Base-by-base conservation (phyloP, 2,113 vertebrate genomes). In the Oplegnathus fasciatus region DNA sequence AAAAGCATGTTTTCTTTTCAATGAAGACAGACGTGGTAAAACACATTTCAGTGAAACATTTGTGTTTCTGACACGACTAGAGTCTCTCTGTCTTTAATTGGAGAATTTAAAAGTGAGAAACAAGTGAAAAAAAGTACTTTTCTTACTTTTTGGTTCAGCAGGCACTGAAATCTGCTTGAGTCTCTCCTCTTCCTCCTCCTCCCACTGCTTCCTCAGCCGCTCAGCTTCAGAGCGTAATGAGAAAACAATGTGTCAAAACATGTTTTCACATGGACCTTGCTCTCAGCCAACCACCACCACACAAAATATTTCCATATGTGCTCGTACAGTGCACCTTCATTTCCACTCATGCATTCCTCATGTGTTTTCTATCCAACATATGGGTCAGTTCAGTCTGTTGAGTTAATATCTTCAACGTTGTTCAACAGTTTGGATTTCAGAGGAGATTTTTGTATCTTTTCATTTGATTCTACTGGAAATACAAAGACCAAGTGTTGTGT, bases 201-300 rank as follows among this genome's bases (percentile, higher is more conserved):
- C 96, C 96, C 94, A 96, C 80, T 92, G 80, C 90, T 96, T 96
- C 92, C 83, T 94, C 88, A 92, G 89, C 69, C 92, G 93, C 91
- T 95, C 95, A 11, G 95, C 94, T 96, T 77, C 30, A 58, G 57
- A 34, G 26, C 1, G 32, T 66, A 78, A 91, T 26, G 44, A 82
- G 40, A 88, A 91, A 90, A 87, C 64, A 84, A 55, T 70, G 82
- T 64, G 62, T 89, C 52, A 89, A 2, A 75, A 64, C 58, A 40
- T 58, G 65, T 68, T 82, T 70, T 68, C 65, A 74, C 52, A 54
- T 28, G 46, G 78, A 69, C 44, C 62, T 20, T 0, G 10, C 32
- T 78, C 65, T 80, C 62, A 75, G 66, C 30, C 57, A 28, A 5
- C 46, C 61, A 10, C 40, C 3, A 0, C 17, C 62, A 17, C 66